Percentiles rank a stretch among this genome's conserved stretches.
Evolutionary conservation across 2,888 invertebrate species (phyloP).

Genomic region (Neoscelio sp.): DNA sequence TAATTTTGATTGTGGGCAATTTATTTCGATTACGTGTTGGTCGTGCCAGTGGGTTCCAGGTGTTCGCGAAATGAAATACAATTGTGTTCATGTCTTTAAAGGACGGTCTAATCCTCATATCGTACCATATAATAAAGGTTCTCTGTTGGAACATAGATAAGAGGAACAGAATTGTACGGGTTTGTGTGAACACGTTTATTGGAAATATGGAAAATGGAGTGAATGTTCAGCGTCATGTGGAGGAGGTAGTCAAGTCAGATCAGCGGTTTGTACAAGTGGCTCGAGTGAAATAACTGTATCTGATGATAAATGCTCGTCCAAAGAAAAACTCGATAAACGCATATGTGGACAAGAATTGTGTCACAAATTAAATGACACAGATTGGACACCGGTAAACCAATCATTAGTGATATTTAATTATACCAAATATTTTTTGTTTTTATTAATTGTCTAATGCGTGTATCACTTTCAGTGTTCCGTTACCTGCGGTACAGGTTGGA

Average conservation of each 20-base stretch:
- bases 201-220: constrained; percentile 90
- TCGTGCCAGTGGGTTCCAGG: constrained; percentile 89
- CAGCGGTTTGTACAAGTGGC: constrained; percentile 85
- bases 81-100: constrained; percentile 85
- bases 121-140: constrained; percentile 83
- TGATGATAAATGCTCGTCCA: constrained; percentile 76
- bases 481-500: constrained; percentile 86
- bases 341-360: constrained; percentile 86
- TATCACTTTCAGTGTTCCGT: constrained; percentile 85
- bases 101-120: constrained; percentile 68
- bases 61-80: constrained; percentile 84
- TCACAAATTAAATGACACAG: constrained; percentile 85
- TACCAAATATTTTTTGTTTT: background rate
- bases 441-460: background rate
- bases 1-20: too few relatives aligned
- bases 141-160: constrained; percentile 84
- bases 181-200: constrained; percentile 86
- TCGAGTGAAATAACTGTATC: constrained; percentile 79
- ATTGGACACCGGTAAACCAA: constrained; percentile 86
- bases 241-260: constrained; percentile 86
- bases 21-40: constrained; percentile 86
- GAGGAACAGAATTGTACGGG: constrained; percentile 86
- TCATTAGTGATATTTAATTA: background rate
- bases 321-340: constrained; percentile 81
- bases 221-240: constrained; percentile 87